Evolutionary conservation across 2,888 invertebrate species (phyloP).

Genomic region (Andrena chrysosceles): DNA sequence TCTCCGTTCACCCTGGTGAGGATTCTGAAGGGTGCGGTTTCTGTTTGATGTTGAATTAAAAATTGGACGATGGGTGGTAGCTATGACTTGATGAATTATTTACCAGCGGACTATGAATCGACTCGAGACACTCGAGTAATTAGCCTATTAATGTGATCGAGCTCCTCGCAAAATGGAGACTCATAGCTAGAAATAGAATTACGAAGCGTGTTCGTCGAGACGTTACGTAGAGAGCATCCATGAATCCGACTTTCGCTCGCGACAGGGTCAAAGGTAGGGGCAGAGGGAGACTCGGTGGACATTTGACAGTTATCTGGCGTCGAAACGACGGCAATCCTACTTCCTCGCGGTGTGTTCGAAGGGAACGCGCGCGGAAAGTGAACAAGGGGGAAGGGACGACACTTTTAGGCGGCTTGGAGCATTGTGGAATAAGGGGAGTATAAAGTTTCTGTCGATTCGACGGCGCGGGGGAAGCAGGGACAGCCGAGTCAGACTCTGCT

Average conservation of each 20-base stretch:
- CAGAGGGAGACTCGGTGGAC: not conserved
- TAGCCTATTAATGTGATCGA: not conserved
- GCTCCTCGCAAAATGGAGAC: not conserved
- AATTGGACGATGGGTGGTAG: too few species aligned
- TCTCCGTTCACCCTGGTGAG: not conserved
- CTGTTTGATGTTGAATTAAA: too few species aligned
- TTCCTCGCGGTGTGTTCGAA: constrained; percentile 3
- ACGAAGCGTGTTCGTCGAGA: not conserved
- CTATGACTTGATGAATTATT: not conserved
- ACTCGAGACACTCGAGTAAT: not conserved
- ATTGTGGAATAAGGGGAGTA: not conserved
- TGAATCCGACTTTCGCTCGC: constrained; percentile 42
- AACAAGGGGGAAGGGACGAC: constrained; percentile 6
- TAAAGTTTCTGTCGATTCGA: constrained; percentile 42
- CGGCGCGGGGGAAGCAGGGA: constrained; percentile 13
- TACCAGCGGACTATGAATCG: too few species aligned
- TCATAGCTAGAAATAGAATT: not conserved
- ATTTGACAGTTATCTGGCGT: constrained; percentile 54
- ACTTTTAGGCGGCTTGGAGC: constrained; percentile 24
- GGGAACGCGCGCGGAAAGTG: not conserved
- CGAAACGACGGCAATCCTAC: constrained; percentile 45
- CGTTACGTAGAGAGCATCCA: constrained; percentile 8
- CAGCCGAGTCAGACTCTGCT: constrained; percentile 16
- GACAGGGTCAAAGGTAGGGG: constrained; percentile 21
- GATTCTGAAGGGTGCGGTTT: not conserved